phyloP scores from a whole-genome alignment of 2,113 vertebrate genomes.

The Alouatta palliata region DNA sequence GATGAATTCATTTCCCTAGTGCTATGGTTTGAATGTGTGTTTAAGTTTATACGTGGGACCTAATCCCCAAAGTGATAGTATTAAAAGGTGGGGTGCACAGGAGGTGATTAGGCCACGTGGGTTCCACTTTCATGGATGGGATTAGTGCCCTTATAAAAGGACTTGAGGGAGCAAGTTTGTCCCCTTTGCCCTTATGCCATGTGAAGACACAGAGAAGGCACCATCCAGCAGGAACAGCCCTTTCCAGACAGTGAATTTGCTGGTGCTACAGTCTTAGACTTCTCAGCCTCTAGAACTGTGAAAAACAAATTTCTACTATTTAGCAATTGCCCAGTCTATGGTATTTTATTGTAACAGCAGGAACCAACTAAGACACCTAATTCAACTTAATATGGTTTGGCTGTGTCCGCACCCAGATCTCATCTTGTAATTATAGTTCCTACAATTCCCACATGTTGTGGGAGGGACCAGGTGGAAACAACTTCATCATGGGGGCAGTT shows the following conservation, averaged over 20 bases:
- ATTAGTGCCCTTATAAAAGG: background rate
- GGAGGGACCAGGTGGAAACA: too few species aligned
- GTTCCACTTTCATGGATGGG: background rate
- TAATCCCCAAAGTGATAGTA: background rate
- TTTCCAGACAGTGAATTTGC: background rate
- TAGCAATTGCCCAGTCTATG: background rate
- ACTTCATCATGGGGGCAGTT: too few species aligned
- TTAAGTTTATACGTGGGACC: background rate
- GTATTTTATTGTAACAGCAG: background rate
- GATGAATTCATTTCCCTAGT: background rate
- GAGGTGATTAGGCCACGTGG: background rate
- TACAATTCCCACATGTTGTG: too few species aligned
- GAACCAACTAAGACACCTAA: background rate
- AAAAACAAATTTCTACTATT: background rate
- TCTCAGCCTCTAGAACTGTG: background rate
- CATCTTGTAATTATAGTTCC: too few species aligned
- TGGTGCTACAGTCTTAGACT: background rate
- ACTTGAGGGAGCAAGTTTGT: background rate
- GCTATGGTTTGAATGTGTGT: background rate
- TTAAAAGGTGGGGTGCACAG: background rate
- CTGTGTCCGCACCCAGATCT: too few species aligned
- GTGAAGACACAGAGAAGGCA: background rate
- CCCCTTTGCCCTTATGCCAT: background rate
- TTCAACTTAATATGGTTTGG: background rate
- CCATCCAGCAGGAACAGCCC: background rate